Evolutionary conservation across 2,113 vertebrate genomes (phyloP).

Genomic region (Ceratotherium simum): DNA sequence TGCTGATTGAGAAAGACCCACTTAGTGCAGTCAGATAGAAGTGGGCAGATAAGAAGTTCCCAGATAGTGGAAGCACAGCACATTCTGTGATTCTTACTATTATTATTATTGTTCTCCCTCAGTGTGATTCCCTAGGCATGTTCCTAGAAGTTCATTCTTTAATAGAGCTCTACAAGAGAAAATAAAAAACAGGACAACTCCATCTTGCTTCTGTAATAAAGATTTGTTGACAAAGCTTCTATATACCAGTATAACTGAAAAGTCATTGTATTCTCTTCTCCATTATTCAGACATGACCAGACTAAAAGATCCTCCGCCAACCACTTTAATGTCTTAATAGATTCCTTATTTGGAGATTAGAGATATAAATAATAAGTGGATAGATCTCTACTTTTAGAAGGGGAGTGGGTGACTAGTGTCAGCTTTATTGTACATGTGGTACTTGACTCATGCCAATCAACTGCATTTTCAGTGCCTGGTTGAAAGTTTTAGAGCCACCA

Average conservation of each 20-base stretch:
- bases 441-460: neutral
- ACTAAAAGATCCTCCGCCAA: neutral
- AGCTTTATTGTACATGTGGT: neutral
- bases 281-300: neutral
- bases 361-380: neutral
- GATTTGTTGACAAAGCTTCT: neutral
- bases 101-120: neutral
- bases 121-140: neutral
- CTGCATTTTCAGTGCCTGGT: neutral
- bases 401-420: neutral
- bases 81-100: neutral
- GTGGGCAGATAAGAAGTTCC: constrained; percentile 9
- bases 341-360: neutral
- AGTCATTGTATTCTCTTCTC: neutral
- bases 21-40: constrained; percentile 57
- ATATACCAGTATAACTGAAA: neutral
- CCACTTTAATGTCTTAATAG: neutral
- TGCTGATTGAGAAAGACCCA: constrained; percentile 45
- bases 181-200: neutral
- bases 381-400: neutral
- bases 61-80: neutral
- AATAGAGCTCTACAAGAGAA: neutral
- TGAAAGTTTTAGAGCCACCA: neutral
- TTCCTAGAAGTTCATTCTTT: neutral
- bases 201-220: neutral